Evolutionary conservation across 2,113 vertebrate genomes (phyloP).

Genomic region (Cavia aperea): DNA sequence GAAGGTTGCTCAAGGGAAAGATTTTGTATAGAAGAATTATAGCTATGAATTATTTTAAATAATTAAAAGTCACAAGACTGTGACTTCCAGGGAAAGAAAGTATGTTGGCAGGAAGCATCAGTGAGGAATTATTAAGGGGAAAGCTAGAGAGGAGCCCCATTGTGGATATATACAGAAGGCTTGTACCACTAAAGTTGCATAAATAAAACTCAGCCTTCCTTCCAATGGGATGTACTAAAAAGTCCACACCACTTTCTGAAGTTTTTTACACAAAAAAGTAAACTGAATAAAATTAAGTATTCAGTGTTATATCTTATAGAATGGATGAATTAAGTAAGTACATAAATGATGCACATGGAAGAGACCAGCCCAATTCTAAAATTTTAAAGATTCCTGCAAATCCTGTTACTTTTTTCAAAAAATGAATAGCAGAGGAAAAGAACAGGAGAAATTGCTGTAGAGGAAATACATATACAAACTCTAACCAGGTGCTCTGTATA

Average conservation of each 20-base stretch:
- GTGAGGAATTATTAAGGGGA: background rate
- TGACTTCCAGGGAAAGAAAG: background rate
- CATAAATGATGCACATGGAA: background rate
- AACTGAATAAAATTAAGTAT: background rate
- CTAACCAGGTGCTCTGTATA: background rate
- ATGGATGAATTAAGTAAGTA: background rate
- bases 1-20: background rate
- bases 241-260: background rate
- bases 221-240: background rate
- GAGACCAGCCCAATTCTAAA: background rate
- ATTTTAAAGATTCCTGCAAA: background rate
- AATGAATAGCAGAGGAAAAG: background rate
- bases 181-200: rapidly evolving
- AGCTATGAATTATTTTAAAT: background rate
- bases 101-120: background rate
- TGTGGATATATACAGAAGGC: background rate
- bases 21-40: background rate
- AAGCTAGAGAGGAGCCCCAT: rapidly evolving
- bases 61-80: background rate
- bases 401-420: background rate
- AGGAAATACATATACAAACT: background rate
- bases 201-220: background rate
- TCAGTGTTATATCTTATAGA: background rate
- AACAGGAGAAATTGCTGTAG: background rate
- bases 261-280: background rate